Evolutionary conservation across 2,113 vertebrate species (phyloP).

Genomic region (Thomomys bottae): DNA sequence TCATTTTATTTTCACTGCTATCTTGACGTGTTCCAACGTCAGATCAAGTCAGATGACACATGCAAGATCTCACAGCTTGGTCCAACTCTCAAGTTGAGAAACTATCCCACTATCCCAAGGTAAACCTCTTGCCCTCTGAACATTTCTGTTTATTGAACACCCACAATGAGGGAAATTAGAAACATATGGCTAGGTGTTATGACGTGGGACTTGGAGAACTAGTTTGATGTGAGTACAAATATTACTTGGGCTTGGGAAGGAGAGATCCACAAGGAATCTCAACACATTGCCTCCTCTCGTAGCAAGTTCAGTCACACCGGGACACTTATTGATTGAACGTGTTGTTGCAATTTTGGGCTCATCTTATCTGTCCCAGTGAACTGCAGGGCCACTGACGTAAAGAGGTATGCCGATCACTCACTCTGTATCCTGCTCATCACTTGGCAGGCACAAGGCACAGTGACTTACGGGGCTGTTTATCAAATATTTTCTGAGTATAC

Average conservation of each 20-base stretch:
- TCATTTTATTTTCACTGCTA: not conserved
- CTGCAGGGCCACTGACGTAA: not conserved
- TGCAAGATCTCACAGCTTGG: not conserved
- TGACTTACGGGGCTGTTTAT: not conserved
- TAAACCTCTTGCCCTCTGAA: not conserved
- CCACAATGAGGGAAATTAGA: not conserved
- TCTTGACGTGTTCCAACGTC: not conserved
- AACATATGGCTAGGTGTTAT: not conserved
- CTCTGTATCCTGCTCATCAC: not conserved
- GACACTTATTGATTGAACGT: not conserved
- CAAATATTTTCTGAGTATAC: not conserved
- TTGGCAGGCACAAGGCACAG: fast-evolving
- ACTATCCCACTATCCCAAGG: not conserved
- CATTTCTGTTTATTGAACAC: not conserved
- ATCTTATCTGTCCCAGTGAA: not conserved
- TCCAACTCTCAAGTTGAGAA: not conserved
- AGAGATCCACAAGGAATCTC: not conserved
- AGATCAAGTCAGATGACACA: not conserved
- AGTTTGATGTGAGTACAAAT: not conserved
- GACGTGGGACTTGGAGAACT: not conserved
- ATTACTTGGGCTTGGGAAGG: not conserved
- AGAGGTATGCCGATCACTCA: not conserved
- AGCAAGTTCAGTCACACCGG: not conserved
- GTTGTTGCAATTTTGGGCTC: not conserved
- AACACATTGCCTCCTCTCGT: not conserved